Evolutionary conservation across 2,888 invertebrate species (phyloP).

Genomic region (Ophioninae sp.): DNA sequence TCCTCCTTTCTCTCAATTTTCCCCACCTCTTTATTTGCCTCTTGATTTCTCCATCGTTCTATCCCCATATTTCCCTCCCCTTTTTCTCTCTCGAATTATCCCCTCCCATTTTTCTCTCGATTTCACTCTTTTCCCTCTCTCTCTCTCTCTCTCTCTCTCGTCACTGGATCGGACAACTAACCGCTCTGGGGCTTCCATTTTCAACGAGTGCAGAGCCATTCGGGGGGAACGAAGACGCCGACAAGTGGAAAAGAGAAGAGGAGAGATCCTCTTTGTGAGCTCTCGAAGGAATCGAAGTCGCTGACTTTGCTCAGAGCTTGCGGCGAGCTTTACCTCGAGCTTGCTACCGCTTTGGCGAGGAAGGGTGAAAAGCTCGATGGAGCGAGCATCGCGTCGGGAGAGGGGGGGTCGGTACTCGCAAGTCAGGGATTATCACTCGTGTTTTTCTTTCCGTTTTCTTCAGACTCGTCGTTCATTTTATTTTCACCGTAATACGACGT

Average conservation of each 20-base stretch:
- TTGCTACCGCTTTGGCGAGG: not conserved
- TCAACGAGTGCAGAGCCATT: constrained; percentile 46
- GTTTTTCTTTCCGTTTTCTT: constrained; percentile 49
- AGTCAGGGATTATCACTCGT: constrained; percentile 47
- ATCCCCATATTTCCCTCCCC: too few relatives aligned
- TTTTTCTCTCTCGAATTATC: too few relatives aligned
- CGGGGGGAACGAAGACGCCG: not conserved
- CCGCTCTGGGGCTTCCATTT: constrained; percentile 53
- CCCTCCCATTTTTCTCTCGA: not conserved
- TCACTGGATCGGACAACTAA: constrained; percentile 1
- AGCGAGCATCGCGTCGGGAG: not conserved
- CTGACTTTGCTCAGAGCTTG: constrained; percentile 54
- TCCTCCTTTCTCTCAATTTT: not conserved
- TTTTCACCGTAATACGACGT: not conserved
- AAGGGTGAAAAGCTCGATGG: constrained; percentile 2
- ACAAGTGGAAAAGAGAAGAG: constrained; percentile 31
- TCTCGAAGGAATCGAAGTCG: constrained; percentile 60
- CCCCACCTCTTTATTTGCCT: constrained; percentile 5
- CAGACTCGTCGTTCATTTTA: constrained; percentile 10
- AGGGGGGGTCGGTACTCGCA: not conserved
- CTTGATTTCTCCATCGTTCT: constrained; percentile 2
- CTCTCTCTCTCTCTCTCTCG: not conserved
- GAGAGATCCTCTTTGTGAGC: constrained; percentile 31
- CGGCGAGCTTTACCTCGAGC: constrained; percentile 40
- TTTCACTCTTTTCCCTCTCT: not conserved